Conservation (phyloP, 2,113 vertebrate species). For the Dunckerocampus dactyliophorus region DNA sequence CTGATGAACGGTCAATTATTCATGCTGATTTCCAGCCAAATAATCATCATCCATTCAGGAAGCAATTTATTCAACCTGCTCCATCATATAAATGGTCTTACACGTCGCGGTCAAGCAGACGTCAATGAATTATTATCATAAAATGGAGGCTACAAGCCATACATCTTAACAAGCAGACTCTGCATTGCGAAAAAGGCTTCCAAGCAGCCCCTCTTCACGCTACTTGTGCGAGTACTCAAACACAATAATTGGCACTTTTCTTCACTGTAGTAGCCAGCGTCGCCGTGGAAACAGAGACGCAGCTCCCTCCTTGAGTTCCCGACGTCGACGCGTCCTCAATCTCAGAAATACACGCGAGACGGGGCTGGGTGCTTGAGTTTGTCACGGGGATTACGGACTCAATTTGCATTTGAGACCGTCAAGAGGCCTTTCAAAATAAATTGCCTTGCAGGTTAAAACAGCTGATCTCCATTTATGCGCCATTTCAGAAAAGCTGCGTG, state of each 20-base stretch:
- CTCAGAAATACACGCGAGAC: conserved; percentile 26
- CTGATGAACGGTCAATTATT: conserved; percentile 31
- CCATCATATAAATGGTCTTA: conserved; percentile 27
- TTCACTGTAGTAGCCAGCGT: conserved; percentile 31
- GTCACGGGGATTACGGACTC: conserved; percentile 34
- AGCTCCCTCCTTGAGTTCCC: conserved; percentile 52
- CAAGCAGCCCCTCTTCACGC: conserved; percentile 25
- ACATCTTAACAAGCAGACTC: background rate
- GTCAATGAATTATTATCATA: conserved; percentile 20
- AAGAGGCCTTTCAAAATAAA: conserved; percentile 36
- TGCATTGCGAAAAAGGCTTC: background rate
- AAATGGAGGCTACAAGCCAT: background rate
- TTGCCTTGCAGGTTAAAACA: conserved; percentile 21
- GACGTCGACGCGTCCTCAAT: conserved; percentile 43
- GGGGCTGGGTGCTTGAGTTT: conserved; percentile 31
- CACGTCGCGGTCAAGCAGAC: conserved; percentile 26
- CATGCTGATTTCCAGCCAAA: conserved; percentile 26
- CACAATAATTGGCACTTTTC: conserved; percentile 54
- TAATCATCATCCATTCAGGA: conserved; percentile 25
- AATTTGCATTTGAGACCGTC: conserved; percentile 46
- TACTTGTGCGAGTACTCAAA: conserved; percentile 55
- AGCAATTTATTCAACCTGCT: conserved; percentile 26
- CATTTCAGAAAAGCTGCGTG: conserved; percentile 33
- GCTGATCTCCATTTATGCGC: conserved; percentile 30
- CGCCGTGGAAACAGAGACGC: conserved; percentile 58